These are phyloP conservation scores for Eulemur albifrons DNA, from an alignment of 2,797 vertebrate genomes.

Conservation along the genomic window DNA sequence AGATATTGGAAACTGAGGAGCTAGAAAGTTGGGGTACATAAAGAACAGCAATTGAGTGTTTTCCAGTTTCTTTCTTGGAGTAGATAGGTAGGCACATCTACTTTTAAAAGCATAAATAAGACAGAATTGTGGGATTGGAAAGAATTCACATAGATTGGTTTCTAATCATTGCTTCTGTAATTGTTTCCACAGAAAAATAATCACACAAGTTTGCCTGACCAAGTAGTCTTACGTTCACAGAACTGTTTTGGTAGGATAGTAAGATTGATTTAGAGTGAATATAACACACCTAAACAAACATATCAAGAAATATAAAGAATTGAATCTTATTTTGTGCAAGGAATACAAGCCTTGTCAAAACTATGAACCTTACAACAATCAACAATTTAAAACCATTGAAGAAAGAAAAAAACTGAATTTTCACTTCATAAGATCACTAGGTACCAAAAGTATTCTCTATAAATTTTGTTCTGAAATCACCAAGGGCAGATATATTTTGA, in stretches of 20 bases:
- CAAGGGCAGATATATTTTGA: slow-evolving; percentile 39
- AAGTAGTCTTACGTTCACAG: not conserved
- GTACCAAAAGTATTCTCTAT: not conserved
- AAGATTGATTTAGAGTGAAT: not conserved
- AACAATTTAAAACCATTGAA: slow-evolving; percentile 18
- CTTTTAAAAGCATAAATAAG: not conserved
- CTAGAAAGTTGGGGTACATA: not conserved
- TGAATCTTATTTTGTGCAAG: slow-evolving; percentile 18
- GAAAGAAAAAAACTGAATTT: slow-evolving; percentile 16
- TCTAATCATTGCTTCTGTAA: not conserved
- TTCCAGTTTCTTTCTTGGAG: not conserved
- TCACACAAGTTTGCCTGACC: not conserved
- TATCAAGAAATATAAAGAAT: not conserved
- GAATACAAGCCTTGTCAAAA: slow-evolving; percentile 16
- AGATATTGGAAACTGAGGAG: not conserved
- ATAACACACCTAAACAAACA: slow-evolving; percentile 27
- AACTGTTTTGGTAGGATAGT: not conserved
- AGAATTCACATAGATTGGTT: not conserved
- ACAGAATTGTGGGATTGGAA: not conserved
- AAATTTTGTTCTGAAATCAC: slow-evolving; percentile 42
- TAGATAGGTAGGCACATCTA: not conserved
- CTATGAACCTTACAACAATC: not conserved
- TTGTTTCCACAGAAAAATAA: slow-evolving; percentile 5
- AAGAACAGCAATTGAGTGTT: not conserved
- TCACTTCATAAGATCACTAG: not conserved